Evolutionary conservation across 30 jellyfish, hydroid and myxozoan genomes (phyloP), one percentile per base, ranked within the genome.

Genomic region (Hydractinia symbiolongicarpus): DNA sequence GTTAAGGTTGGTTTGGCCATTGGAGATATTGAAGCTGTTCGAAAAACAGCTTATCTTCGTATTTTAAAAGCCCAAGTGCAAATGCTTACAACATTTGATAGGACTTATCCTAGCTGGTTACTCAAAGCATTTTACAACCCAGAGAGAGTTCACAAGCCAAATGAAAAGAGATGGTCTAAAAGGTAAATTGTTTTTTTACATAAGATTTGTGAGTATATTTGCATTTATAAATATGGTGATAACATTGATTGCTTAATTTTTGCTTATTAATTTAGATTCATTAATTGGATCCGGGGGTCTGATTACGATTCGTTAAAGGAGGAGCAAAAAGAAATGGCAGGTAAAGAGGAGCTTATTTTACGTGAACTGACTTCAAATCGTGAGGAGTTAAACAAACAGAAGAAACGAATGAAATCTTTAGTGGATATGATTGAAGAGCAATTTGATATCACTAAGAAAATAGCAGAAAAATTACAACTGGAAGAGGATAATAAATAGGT

Each of bases 1-100:
- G 19, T 76, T 78, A 0, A 90, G 97, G 97, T 90, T 74, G 97
- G 97, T 90, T 73, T 91, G 69, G 98, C 98, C 40, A 95, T 86
- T 69, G 98, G 98, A 50, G 96, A 91, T 71, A 91, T 91, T 20
- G 98, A 86, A 82, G 93, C 95, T 9, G 96, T 91, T 5, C 84
- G 98, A 20, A 91, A 91, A 77, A 79, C 96, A 51, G 98, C 98
- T 30, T 91, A 91, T 72, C 74, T 88, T 16, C 89, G 95, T 21
- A 91, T 91, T 15, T 55, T 91, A 87, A 74, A 86, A 69, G 95
- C 93, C 17, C 98, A 91, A 83, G 98, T 91, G n/a, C 90, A 83
- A 50, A 86, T 91, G 58, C 86, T 91, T 68, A 81, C 61, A 8
- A 90, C 88, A 15, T 64, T 91, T 81, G 95, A 91, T 50, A 50